Base-by-base conservation (phyloP, 2,888 invertebrate genomes). In the Drosophila yooni region DNA sequence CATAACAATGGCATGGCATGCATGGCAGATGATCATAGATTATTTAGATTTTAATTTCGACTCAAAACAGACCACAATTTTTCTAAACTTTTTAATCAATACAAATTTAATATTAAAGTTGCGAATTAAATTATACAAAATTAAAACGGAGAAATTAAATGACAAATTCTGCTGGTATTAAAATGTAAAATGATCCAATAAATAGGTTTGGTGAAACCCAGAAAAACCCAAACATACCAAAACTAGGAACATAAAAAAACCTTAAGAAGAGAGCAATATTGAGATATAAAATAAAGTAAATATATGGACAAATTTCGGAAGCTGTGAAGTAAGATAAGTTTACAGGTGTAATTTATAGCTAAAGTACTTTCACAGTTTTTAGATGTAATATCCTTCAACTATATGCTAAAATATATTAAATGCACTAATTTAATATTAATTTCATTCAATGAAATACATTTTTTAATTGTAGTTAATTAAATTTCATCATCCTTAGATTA, bases 1-100 rank as follows among this genome's bases (percentile, higher is more conserved):
- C 43, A n/a, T n/a, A 43, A 21, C 11, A 43, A 21, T 21, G 13
- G 21, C 21, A 13, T 21, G 13, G 21, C 21, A 7, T 7, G 13
- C 3, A 46, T 21, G 1, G 21, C 18, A 7, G 21, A 43, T 43
- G 11, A 4, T 11, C 11, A 11, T 11, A 11, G 40, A 40, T 40
- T 5, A 40, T 40, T 40, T 11, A 1, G 4, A 10, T 40, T 2
- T n/a, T n/a, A n/a, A 38, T 38, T 1, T n/a, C 8, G 8, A n/a
- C 18, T 36, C 1, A 18, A 36, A 36, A 18, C 18, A 6, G 15
- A 7, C 6, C 38, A 18, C 8, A 38, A 18, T 38, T 38, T 38
- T 7, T 8, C 7, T 8, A 38, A n/a, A n/a, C n/a, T 1, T 3
- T n/a, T 1, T 1, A n/a, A 0, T 38, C 3, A 8, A n/a, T 1